Evolutionary conservation across 2,797 vertebrate species (phyloP), one percentile per base, ranked within the genome.

Genomic region (Microctenopoma stevenorrisi): DNA sequence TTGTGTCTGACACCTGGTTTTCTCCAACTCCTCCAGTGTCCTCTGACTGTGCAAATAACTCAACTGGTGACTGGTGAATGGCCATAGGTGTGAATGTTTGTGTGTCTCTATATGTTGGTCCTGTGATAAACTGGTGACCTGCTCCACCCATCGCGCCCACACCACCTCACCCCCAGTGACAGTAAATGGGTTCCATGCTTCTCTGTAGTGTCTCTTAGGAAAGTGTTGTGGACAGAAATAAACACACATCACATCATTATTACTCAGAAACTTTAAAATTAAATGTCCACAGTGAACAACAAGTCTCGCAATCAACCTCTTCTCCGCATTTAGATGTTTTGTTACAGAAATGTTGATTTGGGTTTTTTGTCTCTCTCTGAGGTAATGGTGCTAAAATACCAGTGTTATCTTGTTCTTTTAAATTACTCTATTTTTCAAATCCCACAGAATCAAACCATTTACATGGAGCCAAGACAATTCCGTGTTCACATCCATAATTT

Each of bases 331-430:
- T 44, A 44, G 1, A 44, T 15, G 42, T 43, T 15, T 16, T n/a
- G 15, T 44, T 44, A 18, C 44, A 18, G 8, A 7, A 3, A 47
- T 49, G 25, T 28, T 51, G 8, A 15, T 8, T 18, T 54, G 6
- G 38, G 37, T 55, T 78, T 61, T 70, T 53, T 70, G 7, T 60
- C 15, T 48, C 33, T 48, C 33, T 5, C n/a, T 35, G 26, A 43
- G 16, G 9, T 28, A 48, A 15, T 42, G 49, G 5, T 47, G 54
- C 58, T 46, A 48, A 47, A 35, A 26, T 74, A 3, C 37, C 38
- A 16, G 2, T 12, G 11, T 33, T 15, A 48, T 57, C 5, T 52
- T 25, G 30, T 64, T 18, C 11, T 28, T 12, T 30, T 8, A 72
- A 59, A 58, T 59, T 0, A 47, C 14, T 38, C 4, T 50, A 2